Conservation (phyloP, 2,113 vertebrate genomes). For the Hippotragus niger region DNA sequence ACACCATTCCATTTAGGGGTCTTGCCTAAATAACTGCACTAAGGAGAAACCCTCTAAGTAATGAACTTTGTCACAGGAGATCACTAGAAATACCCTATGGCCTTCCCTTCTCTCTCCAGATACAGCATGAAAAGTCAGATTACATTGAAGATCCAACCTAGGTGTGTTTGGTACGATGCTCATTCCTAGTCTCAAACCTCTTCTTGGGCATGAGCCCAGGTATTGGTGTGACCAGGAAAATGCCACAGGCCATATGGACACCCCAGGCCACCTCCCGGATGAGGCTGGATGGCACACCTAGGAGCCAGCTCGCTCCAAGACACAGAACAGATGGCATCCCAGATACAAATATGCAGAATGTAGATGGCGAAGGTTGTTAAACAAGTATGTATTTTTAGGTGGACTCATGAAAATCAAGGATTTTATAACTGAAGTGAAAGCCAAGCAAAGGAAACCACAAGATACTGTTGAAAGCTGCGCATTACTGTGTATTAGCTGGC, state of each 20-base stretch:
- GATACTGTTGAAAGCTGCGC: neutral
- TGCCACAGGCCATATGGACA: conserved; percentile 68
- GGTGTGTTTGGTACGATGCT: conserved; percentile 16
- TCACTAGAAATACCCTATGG: neutral
- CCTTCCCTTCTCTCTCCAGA: neutral
- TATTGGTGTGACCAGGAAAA: conserved; percentile 41
- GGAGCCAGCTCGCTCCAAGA: conserved; percentile 47
- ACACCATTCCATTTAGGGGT: neutral
- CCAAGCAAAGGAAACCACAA: conserved; percentile 47
- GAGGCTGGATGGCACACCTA: conserved; percentile 46
- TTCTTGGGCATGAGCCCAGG: conserved; percentile 17
- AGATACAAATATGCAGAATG: conserved; percentile 65
- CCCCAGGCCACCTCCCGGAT: conserved; percentile 51
- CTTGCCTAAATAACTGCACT: neutral
- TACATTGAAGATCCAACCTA: neutral
- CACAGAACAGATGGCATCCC: conserved; percentile 67
- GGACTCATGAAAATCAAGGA: conserved; percentile 63
- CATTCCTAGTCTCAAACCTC: neutral
- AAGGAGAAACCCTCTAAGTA: neutral
- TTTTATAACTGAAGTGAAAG: conserved; percentile 60
- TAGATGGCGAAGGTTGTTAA: conserved; percentile 60
- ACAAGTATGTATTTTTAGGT: conserved; percentile 66
- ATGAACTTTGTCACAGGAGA: neutral
- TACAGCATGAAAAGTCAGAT: neutral
- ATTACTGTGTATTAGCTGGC: conserved; percentile 4